phyloP scores from a whole-genome alignment of 92 coral and sea anemone species.

The Pocillopora meandrina region DNA sequence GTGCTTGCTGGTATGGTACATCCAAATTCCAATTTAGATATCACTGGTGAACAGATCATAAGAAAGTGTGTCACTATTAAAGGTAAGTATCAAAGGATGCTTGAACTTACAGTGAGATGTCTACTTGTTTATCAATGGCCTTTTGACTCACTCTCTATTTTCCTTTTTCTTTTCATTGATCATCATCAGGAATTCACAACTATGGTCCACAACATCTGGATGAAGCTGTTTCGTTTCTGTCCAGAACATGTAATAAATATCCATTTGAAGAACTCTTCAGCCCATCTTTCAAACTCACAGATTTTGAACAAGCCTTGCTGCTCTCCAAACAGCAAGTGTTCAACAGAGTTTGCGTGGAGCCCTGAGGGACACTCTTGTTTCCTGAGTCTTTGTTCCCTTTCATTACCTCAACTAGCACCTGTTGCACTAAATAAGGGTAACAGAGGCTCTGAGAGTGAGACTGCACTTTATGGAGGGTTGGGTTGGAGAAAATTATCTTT shows the following conservation, averaged over 20 bases:
- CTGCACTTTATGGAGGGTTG: too few relatives aligned
- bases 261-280: conserved; percentile 83
- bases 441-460: too few relatives aligned
- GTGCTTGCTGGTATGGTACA: conserved; percentile 93
- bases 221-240: conserved; percentile 82
- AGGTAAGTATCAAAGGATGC: conserved; percentile 49
- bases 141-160: not conserved
- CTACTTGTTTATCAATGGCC: not conserved
- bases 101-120: not conserved
- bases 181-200: conserved; percentile 81
- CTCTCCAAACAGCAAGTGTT: conserved; percentile 77
- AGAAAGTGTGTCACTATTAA: conserved; percentile 85
- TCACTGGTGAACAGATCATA: conserved; percentile 92
- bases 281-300: conserved; percentile 59
- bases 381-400: too few relatives aligned
- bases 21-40: conserved; percentile 82
- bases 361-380: conserved; percentile 21
- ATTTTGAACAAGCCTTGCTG: conserved; percentile 73
- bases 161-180: not conserved
- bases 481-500: too few relatives aligned
- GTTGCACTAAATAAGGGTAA: too few relatives aligned
- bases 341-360: conserved; percentile 87
- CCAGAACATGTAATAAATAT: conserved; percentile 71
- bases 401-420: too few relatives aligned
- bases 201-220: conserved; percentile 89